Evolutionary conservation across 2,888 invertebrate genomes (phyloP), one percentile per base, ranked within the genome.

Genomic region (Temnothorax ravouxi): DNA sequence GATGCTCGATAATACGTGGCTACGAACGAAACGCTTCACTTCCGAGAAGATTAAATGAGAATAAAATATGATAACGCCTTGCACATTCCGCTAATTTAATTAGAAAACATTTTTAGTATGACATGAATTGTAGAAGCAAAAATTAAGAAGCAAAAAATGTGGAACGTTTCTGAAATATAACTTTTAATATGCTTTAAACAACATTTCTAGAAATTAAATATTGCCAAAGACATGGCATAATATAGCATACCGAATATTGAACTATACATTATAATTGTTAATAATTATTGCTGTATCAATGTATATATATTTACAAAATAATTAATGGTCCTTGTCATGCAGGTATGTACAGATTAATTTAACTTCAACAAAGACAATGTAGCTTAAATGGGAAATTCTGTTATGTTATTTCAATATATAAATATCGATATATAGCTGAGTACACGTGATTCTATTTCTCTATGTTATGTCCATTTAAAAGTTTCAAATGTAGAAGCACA

Each of bases 1-100:
- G 83, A 66, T 72, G 69, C 52, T 41, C 76, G 80, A 86, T 86
- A 86, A 86, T 84, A 84, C 64, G 66, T 54, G 41, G 71, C 56
- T 62, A 41, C n/a, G 72, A 74, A 77, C 52, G 76, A 85, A 74
- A 74, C 38, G 77, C 62, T 84, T 82, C 79, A 62, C 77, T 74
- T 66, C 76, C 69, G 81, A 52, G 74, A 52, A 81, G 84, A 87
- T 87, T 87, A 86, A 87, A 84, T 61, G 61, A 77, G 64, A 86
- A 71, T 71, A 86, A 87, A 87, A 84, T 86, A 84, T 74, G 79
- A 87, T 87, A 86, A 77, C 84, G 75, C 34, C 25, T 44, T 61
- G 41, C 13, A 59, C 21, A 59, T 74, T 56, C 50, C 47, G n/a
- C 11, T 47, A 56, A 83, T 83, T 69, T 18, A 29, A 62, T 79